phyloP scores from a whole-genome alignment of 2,888 invertebrate species.

The Corbicula japonica region DNA sequence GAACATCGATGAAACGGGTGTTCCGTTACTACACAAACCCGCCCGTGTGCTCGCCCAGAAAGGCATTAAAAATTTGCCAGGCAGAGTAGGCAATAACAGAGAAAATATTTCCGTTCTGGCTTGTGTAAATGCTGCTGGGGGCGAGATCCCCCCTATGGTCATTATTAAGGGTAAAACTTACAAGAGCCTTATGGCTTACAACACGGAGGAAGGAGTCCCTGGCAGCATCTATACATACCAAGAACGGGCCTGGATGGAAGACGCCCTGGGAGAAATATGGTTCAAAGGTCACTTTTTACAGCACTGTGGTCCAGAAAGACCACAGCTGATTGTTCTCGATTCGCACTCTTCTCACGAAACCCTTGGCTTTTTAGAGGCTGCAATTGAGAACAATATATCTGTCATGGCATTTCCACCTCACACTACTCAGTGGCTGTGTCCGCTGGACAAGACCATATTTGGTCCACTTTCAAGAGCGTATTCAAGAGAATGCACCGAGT shows the following conservation, averaged over 20 bases:
- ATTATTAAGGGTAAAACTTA: constrained; percentile 61
- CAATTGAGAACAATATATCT: constrained; percentile 16
- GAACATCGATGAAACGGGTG: constrained; percentile 33
- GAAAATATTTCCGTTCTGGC: constrained; percentile 59
- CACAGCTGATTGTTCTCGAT: constrained; percentile 60
- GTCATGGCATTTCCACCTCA: constrained; percentile 14
- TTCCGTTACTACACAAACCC: constrained; percentile 20
- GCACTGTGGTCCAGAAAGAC: constrained; percentile 57
- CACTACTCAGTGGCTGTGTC: constrained; percentile 18
- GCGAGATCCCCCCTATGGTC: constrained; percentile 52
- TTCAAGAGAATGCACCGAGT: constrained; percentile 1
- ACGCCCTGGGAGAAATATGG: constrained; percentile 48
- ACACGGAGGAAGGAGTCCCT: constrained; percentile 32
- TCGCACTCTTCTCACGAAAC: constrained; percentile 57
- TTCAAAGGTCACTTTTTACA: constrained; percentile 48
- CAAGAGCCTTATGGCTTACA: constrained; percentile 41
- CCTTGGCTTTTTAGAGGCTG: constrained; percentile 43
- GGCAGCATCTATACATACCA: constrained; percentile 57
- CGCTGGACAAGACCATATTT: constrained; percentile 13
- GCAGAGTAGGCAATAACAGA: constrained; percentile 53
- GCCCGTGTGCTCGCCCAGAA: background rate
- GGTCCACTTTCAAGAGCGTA: constrained; percentile 2
- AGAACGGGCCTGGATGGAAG: constrained; percentile 62
- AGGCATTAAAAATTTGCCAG: constrained; percentile 43
- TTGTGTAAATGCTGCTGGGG: constrained; percentile 64